Conservation (phyloP, 1,140 invertebrate species). For the Bombus difficillimus region DNA sequence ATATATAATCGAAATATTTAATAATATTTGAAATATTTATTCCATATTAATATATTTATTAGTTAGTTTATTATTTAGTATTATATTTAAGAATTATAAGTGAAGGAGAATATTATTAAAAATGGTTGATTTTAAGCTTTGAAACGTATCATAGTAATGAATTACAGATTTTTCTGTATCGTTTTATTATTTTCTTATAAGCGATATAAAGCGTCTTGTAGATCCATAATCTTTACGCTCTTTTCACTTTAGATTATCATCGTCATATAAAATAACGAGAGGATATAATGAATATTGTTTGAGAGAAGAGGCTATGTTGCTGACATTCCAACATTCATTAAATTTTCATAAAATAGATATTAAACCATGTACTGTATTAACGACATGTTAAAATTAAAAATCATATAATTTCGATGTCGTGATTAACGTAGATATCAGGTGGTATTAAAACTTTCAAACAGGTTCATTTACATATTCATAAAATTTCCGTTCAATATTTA, state of each 20-base stretch:
- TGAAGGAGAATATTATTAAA: no score
- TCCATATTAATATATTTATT: no score
- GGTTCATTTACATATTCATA: background rate
- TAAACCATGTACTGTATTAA: background rate
- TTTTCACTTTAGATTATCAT: no score
- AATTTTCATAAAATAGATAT: background rate
- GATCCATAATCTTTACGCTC: background rate
- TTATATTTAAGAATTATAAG: no score
- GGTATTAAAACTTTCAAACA: background rate
- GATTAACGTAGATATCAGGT: background rate
- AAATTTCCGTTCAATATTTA: background rate
- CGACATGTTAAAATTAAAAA: background rate
- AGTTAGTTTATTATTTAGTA: no score
- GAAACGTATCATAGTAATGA: no score
- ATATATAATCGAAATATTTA: no score
- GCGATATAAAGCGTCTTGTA: background rate
- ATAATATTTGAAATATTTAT: no score
- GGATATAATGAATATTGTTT: background rate
- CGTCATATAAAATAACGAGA: background rate
- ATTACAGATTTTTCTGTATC: no score
- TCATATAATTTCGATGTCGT: background rate
- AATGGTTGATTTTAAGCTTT: no score
- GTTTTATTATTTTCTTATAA: background rate
- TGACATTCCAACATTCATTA: background rate
- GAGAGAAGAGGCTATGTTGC: background rate